Evolutionary conservation across 1,140 invertebrate species (phyloP).

Genomic region (Agrypnia vestita): DNA sequence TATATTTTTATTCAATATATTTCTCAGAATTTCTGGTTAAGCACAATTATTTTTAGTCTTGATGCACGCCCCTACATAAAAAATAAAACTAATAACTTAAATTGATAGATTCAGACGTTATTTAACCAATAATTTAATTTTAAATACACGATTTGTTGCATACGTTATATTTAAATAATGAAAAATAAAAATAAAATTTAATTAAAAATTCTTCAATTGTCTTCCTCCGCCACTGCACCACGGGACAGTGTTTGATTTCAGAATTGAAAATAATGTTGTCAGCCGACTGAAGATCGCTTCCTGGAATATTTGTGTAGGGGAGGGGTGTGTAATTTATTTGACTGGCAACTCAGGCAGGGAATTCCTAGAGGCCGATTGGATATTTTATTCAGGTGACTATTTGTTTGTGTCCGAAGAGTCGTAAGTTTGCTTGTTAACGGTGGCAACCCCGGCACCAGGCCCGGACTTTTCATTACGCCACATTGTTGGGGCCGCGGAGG

Average conservation of each 20-base stretch:
- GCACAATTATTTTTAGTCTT: no score
- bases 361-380: constrained; percentile 6
- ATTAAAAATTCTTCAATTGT: not conserved
- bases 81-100: no score
- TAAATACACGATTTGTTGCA: no score
- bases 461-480: not conserved
- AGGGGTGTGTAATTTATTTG: constrained; percentile 39
- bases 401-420: constrained; percentile 7
- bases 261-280: constrained; percentile 41
- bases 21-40: no score
- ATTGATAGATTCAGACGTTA: no score
- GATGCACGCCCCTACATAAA: no score
- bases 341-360: constrained; percentile 25
- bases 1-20: no score
- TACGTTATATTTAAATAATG: no score
- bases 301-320: constrained; percentile 34
- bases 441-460: not conserved
- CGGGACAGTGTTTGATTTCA: constrained; percentile 23
- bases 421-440: constrained; percentile 36
- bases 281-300: constrained; percentile 18
- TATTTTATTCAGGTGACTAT: constrained; percentile 33
- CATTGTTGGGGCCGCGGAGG: no score
- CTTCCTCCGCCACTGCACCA: not conserved
- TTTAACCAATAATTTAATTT: no score
- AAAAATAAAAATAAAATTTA: no score